Conservation (phyloP, 2,113 vertebrate genomes). For the Zapornia atra region DNA sequence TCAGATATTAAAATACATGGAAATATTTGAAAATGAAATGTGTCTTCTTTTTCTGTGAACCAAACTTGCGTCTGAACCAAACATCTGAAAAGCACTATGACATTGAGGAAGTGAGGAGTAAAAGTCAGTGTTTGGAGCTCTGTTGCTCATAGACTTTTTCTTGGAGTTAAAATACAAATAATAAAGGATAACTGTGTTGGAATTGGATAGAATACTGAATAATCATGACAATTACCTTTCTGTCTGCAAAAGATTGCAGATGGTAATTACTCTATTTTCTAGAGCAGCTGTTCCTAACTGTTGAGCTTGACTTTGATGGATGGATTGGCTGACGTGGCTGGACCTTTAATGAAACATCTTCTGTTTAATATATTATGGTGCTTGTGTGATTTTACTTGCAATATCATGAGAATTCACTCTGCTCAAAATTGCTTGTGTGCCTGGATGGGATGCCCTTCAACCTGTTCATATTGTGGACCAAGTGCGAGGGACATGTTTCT, state of each 20-base stretch:
- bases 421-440: not conserved
- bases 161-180: not conserved
- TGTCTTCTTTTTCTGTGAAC: not conserved
- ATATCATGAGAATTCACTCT: not conserved
- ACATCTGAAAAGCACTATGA: not conserved
- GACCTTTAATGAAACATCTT: not conserved
- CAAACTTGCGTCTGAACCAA: not conserved
- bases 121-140: not conserved
- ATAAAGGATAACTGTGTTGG: not conserved
- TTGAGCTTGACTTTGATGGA: not conserved
- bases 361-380: not conserved
- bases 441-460: not conserved
- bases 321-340: not conserved
- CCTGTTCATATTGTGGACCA: not conserved
- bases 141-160: not conserved
- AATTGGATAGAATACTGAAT: too few relatives aligned
- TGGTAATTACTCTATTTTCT: not conserved
- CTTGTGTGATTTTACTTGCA: not conserved
- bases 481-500: not conserved
- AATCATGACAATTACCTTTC: not conserved
- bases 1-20: not conserved
- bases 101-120: not conserved
- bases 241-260: not conserved
- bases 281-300: not conserved
- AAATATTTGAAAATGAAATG: not conserved